Evolutionary conservation across 2,888 invertebrate species (phyloP).

Genomic region (Drosophila meridiana): DNA sequence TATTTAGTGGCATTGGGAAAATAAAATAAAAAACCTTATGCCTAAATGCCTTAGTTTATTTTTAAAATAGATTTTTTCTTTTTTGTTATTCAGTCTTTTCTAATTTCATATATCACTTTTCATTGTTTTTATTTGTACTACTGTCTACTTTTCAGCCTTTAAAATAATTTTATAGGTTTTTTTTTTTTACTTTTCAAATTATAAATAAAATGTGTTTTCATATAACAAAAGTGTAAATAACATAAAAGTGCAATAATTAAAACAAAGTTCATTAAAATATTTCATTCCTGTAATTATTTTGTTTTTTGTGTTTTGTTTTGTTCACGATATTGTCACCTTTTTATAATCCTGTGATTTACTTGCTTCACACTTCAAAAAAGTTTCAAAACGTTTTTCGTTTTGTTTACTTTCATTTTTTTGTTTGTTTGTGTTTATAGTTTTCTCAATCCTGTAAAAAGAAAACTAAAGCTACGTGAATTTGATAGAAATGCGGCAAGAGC

Average conservation of each 20-base stretch:
- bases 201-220: constrained; percentile 66
- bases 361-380: constrained; percentile 58
- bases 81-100: constrained; percentile 52
- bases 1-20: constrained; percentile 20
- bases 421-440: constrained; percentile 43
- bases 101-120: constrained; percentile 40
- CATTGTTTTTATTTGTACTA: constrained; percentile 17
- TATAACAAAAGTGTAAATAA: constrained; percentile 70
- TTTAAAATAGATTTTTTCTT: constrained; percentile 25
- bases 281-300: constrained; percentile 39
- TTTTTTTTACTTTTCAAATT: constrained; percentile 41
- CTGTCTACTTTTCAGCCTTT: constrained; percentile 22
- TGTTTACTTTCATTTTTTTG: constrained; percentile 37
- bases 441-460: constrained; percentile 74
- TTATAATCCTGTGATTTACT: constrained; percentile 57
- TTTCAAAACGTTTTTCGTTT: constrained; percentile 44
- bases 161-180: constrained; percentile 15
- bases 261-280: constrained; percentile 60
- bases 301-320: constrained; percentile 37
- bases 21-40: constrained; percentile 9
- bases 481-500: constrained; percentile 59
- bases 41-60: constrained; percentile 1
- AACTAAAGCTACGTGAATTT: constrained; percentile 72
- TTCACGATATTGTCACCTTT: constrained; percentile 64
- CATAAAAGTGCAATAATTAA: constrained; percentile 74